Base-by-base conservation (phyloP, 2,888 invertebrate species). In the Alcis repandata region DNA sequence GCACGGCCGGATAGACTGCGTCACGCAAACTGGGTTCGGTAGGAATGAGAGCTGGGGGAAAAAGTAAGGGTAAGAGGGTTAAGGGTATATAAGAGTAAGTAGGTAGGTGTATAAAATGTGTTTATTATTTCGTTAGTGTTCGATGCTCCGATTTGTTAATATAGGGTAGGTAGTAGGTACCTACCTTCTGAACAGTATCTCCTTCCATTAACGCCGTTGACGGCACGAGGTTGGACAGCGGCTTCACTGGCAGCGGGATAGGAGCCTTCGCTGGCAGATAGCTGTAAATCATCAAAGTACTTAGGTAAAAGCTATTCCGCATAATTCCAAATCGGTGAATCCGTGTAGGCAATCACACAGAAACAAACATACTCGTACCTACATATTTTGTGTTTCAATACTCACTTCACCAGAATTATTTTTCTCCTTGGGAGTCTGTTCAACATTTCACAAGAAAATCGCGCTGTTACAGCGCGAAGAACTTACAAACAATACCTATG, bases 1-100 rank as follows among this genome's bases (percentile, higher is more conserved):
- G 63, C 94, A 94, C 1, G 95, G 96, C 0, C 94, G 89, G 70
- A 95, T 94, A 1, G 95, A 85, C 1, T 95, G 93, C 22, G 95
- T 95, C 61, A 89, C 81, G 15, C 92, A 87, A 20, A 90, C 87
- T 0, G 91, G 94, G 70, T 95, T 95, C 6, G 95, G 95, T 48
- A 94, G 91, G 82, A 93, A 95, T 0, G 95, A 94, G 0, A 95
- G 80, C 94, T 94, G 74, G 58, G 51, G 59, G n/a, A 61, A 22
- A 17, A 11, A 13, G 32, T 33, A 4, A 1, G 0, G 27, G 19
- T 13, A 15, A 2, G 19, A 38, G 49, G n/a, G 11, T 6, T 7
- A 51, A 22, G 20, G 52, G 46, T n/a, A n/a, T n/a, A n/a, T n/a
- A n/a, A n/a, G n/a, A n/a, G n/a, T n/a, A n/a, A n/a, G n/a, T n/a